phyloP scores from a whole-genome alignment of 1,140 invertebrate species.

The Ganaspis sp. region DNA sequence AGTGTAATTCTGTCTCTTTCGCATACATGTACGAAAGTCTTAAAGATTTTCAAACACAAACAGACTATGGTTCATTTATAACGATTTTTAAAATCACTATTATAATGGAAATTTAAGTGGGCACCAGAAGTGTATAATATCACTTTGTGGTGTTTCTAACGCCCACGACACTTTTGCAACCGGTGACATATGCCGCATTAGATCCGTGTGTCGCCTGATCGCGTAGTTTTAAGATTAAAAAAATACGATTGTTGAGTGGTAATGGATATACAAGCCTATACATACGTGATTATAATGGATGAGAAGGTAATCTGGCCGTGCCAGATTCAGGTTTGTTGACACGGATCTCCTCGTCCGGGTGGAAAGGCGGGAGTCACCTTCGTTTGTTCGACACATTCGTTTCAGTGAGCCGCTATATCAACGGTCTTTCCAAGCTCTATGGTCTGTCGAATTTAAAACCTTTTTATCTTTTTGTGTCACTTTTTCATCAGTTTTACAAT shows the following conservation, averaged over 20 bases:
- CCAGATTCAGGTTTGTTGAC: constrained; percentile 55
- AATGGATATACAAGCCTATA: constrained; percentile 42
- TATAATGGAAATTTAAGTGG: no score
- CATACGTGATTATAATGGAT: constrained; percentile 50
- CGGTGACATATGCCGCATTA: constrained; percentile 40
- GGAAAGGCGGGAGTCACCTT: constrained; percentile 46
- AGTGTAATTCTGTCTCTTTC: no score
- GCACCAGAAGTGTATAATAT: neutral
- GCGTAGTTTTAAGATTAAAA: constrained; percentile 31
- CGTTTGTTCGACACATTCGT: constrained; percentile 49
- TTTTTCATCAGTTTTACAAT: neutral
- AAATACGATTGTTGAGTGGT: constrained; percentile 42
- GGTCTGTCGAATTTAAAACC: constrained; percentile 5
- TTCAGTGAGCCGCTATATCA: constrained; percentile 32
- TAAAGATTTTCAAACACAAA: no score
- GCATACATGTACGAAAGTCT: no score
- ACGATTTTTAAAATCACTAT: no score
- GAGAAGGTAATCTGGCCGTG: constrained; percentile 49
- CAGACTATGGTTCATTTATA: no score
- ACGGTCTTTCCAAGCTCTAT: neutral
- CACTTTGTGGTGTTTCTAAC: neutral
- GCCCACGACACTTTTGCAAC: constrained; percentile 41
- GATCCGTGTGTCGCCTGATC: constrained; percentile 39
- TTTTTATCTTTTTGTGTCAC: neutral
- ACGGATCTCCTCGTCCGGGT: constrained; percentile 52